These are phyloP conservation scores for Drosophila merina DNA, from an alignment of 2,888 invertebrate genomes.

Conservation along the genomic window DNA sequence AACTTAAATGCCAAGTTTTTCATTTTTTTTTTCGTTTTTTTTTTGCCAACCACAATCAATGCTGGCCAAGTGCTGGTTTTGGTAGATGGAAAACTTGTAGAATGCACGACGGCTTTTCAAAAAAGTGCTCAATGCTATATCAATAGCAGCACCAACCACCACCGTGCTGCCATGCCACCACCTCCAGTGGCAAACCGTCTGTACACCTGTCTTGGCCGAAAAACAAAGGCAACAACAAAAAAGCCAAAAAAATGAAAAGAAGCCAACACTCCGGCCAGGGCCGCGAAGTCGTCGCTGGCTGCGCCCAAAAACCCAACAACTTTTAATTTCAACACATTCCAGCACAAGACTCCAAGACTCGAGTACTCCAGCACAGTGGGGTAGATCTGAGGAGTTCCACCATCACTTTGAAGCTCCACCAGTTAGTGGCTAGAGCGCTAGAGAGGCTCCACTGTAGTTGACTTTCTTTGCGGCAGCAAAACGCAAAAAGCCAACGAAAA, in stretches of 20 bases:
- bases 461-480: conserved; percentile 67
- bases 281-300: conserved; percentile 45
- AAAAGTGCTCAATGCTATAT: conserved; percentile 74
- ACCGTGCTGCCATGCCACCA: conserved; percentile 15
- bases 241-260: conserved; percentile 27
- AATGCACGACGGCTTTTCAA: conserved; percentile 75
- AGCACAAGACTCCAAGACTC: conserved; percentile 38
- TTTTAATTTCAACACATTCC: conserved; percentile 80
- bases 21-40: conserved; percentile 29
- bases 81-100: conserved; percentile 70
- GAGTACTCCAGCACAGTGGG: conserved; percentile 31
- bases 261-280: conserved; percentile 53
- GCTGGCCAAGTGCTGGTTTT: conserved; percentile 38
- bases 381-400: not conserved
- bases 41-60: conserved; percentile 42
- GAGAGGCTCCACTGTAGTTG: conserved; percentile 30
- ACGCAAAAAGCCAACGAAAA: conserved; percentile 36
- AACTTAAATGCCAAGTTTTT: conserved; percentile 68
- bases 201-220: conserved; percentile 68
- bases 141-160: conserved; percentile 55
- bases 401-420: not conserved
- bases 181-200: conserved; percentile 46
- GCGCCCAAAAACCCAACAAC: conserved; percentile 77
- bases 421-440: not conserved
- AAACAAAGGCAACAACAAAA: conserved; percentile 29